Evolutionary conservation across 2,797 vertebrate genomes (phyloP).

Genomic region (Alectoris magna): DNA sequence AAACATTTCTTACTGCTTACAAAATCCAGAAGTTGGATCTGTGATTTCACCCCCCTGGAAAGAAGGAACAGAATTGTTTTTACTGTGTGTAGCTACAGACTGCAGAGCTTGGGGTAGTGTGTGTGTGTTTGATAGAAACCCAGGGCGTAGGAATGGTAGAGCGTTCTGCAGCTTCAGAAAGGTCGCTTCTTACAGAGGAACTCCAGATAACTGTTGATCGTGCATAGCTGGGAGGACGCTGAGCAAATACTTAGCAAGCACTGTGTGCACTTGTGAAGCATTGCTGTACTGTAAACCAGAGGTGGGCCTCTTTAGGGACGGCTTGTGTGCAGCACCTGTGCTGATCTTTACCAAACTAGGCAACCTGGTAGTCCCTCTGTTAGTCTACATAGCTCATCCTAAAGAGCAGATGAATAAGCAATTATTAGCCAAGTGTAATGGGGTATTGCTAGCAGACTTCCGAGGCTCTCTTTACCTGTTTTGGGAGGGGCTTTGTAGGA

Average conservation of each 20-base stretch:
- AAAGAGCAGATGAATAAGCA: not conserved
- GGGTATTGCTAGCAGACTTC: not conserved
- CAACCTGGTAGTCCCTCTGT: not conserved
- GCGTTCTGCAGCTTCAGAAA: not conserved
- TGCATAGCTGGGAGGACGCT: not conserved
- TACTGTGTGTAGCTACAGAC: rapidly evolving
- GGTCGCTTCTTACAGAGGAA: not conserved
- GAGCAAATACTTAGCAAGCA: not conserved
- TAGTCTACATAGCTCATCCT: not conserved
- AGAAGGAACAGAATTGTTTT: not conserved
- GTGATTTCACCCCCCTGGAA: not conserved
- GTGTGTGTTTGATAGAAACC: rapidly evolving
- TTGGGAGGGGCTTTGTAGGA: not conserved
- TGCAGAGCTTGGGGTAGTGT: not conserved
- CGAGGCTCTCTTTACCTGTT: not conserved
- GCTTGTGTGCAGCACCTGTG: not conserved
- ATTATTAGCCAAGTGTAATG: not conserved
- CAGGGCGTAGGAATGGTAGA: not conserved
- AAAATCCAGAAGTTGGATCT: not conserved
- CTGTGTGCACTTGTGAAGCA: not conserved
- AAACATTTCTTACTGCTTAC: not conserved
- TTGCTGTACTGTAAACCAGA: not conserved
- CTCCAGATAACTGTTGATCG: rapidly evolving
- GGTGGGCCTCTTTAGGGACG: not conserved
- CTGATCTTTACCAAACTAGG: not conserved